These are phyloP conservation scores for Centropus bengalensis DNA, from an alignment of 2,113 vertebrate species.

Conservation along the genomic window DNA sequence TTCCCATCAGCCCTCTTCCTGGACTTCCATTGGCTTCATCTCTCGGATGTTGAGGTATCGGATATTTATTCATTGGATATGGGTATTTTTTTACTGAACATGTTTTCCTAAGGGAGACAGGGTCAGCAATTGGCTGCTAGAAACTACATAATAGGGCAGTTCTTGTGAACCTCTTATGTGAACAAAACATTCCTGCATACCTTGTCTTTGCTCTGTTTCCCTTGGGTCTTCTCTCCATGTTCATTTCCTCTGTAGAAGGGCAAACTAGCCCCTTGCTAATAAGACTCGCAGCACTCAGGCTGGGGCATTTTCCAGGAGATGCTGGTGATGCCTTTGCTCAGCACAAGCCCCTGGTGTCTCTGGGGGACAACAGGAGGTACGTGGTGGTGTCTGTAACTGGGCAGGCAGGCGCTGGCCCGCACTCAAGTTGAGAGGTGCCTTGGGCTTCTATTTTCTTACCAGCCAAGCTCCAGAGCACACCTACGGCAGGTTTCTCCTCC, in stretches of 20 bases:
- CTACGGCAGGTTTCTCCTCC: background rate
- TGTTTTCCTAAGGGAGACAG: background rate
- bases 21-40: background rate
- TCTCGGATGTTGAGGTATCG: background rate
- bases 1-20: background rate
- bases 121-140: background rate
- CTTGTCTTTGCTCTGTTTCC: background rate
- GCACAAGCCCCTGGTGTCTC: background rate
- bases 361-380: background rate
- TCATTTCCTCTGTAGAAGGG: background rate
- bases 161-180: background rate
- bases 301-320: background rate
- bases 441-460: background rate
- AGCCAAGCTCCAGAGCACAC: background rate
- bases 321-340: background rate
- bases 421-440: rapidly evolving
- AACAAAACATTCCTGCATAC: background rate
- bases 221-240: background rate
- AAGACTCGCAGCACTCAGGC: rapidly evolving
- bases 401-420: background rate
- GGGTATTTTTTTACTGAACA: background rate
- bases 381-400: background rate
- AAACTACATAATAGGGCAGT: background rate
- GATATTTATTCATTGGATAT: background rate
- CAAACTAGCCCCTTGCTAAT: background rate